Evolutionary conservation across 1,140 invertebrate genomes (phyloP).

Genomic region (Oppia nitens): DNA sequence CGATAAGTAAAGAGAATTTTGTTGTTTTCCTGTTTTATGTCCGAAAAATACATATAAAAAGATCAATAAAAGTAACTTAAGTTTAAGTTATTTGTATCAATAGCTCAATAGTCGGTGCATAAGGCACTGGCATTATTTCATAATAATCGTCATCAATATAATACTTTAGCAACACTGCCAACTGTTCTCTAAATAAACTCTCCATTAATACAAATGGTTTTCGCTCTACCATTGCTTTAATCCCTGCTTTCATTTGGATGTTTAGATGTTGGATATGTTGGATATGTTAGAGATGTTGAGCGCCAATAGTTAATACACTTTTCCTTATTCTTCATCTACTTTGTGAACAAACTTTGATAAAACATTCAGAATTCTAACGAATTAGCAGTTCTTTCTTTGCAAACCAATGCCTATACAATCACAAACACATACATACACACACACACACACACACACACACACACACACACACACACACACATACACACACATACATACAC

Average conservation of each 20-base stretch:
- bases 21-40: too few species aligned
- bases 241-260: background rate
- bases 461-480: too few species aligned
- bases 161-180: background rate
- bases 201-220: background rate
- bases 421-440: too few species aligned
- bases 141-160: background rate
- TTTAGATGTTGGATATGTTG: too few species aligned
- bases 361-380: background rate
- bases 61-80: too few species aligned
- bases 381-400: background rate
- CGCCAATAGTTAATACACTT: background rate
- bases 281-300: too few species aligned
- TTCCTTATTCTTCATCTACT: background rate
- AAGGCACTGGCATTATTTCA: background rate
- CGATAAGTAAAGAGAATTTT: background rate
- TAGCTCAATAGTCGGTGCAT: background rate
- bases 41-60: too few species aligned
- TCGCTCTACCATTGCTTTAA: background rate
- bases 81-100: too few species aligned
- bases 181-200: background rate
- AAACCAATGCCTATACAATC: too few species aligned
- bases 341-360: background rate
- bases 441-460: too few species aligned
- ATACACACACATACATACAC: too few species aligned